Percentiles rank a stretch among this genome's conserved stretches.
phyloP scores from a whole-genome alignment of 2,888 invertebrate species.

The Augochlorella aurata region DNA sequence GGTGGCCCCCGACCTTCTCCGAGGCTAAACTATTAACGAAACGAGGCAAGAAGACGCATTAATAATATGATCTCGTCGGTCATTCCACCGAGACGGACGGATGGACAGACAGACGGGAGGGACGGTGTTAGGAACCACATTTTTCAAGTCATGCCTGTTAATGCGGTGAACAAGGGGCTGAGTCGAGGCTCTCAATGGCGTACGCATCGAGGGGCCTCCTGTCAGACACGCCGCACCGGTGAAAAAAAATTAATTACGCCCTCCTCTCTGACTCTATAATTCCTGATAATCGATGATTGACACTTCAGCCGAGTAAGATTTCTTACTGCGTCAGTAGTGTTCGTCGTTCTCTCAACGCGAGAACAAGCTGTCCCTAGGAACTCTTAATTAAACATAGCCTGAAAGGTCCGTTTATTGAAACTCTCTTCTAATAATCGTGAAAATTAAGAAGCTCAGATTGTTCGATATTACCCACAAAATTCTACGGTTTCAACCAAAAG shows the following conservation, averaged over 20 bases:
- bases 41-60: slow-evolving; percentile 77
- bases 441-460: not conserved
- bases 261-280: slow-evolving; percentile 42
- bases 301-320: slow-evolving; percentile 22
- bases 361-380: not conserved
- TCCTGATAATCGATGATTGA: slow-evolving; percentile 52
- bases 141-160: slow-evolving; percentile 81
- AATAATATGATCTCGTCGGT: slow-evolving; percentile 77
- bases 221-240: not conserved
- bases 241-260: slow-evolving; percentile 64
- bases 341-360: not conserved
- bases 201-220: slow-evolving; percentile 61
- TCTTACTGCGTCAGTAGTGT: not conserved
- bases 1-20: slow-evolving; percentile 25
- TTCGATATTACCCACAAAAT: not conserved
- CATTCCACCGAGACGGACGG: slow-evolving; percentile 66
- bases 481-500: not conserved
- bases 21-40: slow-evolving; percentile 72
- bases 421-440: not conserved
- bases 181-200: slow-evolving; percentile 62
- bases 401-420: not conserved
- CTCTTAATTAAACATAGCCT: not conserved
- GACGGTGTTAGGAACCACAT: slow-evolving; percentile 79
- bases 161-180: slow-evolving; percentile 76
- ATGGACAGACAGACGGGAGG: slow-evolving; percentile 67